Base-by-base conservation (phyloP, 2,888 invertebrate genomes). In the Plagodis dolabraria region DNA sequence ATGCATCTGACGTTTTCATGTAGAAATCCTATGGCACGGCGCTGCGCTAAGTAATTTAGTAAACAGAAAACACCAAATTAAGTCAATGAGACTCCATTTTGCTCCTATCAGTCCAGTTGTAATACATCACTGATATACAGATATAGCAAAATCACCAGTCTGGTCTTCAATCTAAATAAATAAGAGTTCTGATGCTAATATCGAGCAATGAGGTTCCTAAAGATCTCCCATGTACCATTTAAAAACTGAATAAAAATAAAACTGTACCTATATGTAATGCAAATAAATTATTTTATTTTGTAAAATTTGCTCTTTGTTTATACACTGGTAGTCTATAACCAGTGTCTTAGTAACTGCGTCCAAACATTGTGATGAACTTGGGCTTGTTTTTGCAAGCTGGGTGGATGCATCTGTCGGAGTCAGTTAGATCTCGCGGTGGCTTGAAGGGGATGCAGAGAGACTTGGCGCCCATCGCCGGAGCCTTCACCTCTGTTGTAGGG, bases 381-480 rank as follows among this genome's bases (percentile, higher is more conserved):
- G 99, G 96, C 75, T 95, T 95, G 57, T 94, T 95, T 33, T 87
- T 94, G 89, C 99, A 99, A 55, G 91, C 93, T 0, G 98, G 98
- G 87, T 98, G 95, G 72, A 99, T 96, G 86, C 99, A 99, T 72
- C 95, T 95, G 66, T 96, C 95, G 5, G 85, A 82, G 8, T 92
- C 80, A 6, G 93, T 82, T 46, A 97, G 93, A 5, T 91, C 80
- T 2, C 94, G 93, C 0, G 97, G 96, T 78, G 98, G 99, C 50
- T 97, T 94, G 85, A 99, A 97, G 5, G 99, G 99, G 77, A 99
- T 97, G 85, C 99, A 99, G n/a, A 99, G 94, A 7, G 98, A 96
- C 89, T 99, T 99, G 7, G 99, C 99, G 44, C 99, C 99, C 99
- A 99, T 99, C 0, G 99, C 95, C 33, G 99, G 98, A 33, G 97